Base-by-base conservation (phyloP, 1,140 invertebrate genomes). In the Ptiloglossa arizonensis region DNA sequence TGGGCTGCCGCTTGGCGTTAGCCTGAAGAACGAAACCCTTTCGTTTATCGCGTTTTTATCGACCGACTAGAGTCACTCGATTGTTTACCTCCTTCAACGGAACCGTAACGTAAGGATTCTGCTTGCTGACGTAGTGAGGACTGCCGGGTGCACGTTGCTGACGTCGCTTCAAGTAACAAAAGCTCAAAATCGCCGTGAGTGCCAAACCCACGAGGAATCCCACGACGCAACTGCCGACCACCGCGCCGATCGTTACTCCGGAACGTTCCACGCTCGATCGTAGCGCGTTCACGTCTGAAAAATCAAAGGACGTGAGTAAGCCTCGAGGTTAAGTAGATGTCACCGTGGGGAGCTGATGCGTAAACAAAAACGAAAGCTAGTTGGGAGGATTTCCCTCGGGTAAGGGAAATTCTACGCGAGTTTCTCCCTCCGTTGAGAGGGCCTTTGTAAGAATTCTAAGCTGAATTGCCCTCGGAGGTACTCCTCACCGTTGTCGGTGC, bases 91-190 rank as follows among this genome's bases (percentile, higher is more conserved):
- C 95, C 87, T 96, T 96, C 64, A 96, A 91, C 0, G 95, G 96
- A 41, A 97, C 94, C n/a, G 96, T 95, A 54, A 96, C 96, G 87
- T 97, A 97, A 74, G 96, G 95, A 89, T 97, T 97, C 85, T 96
- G 96, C 86, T 96, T 96, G 22, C 95, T 95, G 66, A 97, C 96
- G 84, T 97, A 97, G 89, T 96, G 96, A 0, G 96, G 96, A 62
- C 94, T 95, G 17, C 94, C 93, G 0, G 96, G 95, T 9, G 96
- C 93, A 2, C 94, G 90, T 6, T 92, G 92, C 57, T 93, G 92
- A 68, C 88, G 89, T 71, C 89, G 92, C 73, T 90, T 91, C 62
- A 93, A 72, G 17, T 93, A 93, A 19, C 91, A 89, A 59, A 93
- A 93, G 44, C 91, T 92, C 5, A 91, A 57, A 19, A 92, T 68